Base-by-base conservation (phyloP, 2,888 invertebrate species). In the Limnephilus marmoratus region DNA sequence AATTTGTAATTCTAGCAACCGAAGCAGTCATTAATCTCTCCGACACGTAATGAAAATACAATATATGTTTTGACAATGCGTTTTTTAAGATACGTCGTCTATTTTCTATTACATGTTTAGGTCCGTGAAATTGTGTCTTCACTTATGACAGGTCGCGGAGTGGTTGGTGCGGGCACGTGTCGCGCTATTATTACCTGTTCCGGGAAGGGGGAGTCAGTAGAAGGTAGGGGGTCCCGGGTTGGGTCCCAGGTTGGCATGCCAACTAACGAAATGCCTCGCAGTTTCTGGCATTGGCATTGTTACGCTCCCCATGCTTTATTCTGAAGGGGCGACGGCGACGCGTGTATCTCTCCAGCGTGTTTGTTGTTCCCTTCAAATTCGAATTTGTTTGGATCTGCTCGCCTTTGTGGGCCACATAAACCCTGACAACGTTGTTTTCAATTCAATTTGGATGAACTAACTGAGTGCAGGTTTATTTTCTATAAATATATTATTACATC, bases 141-240 rank as follows among this genome's bases (percentile, higher is more conserved):
- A 82, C 15, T 31, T 31, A 86, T 86, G 80, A 49, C 31, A 80
- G 80, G 88, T 68, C 45, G 45, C 41, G 41, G 29, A 15, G 86
- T 29, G 41, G 49, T 31, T 82, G 31, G n/a, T 81, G 24, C 68
- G 45, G 91, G 90, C 91, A 90, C 92, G 89, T 92, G 93, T 89
- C 82, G 90, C 83, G 41, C 37, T 90, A 90, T 92, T 92, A 92
- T 92, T 93, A 90, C 90, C 90, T 83, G 92, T 81, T 93, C 92
- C 91, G 90, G 85, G 53, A 7, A 53, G 18, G 53, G 53, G 18
- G 49, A 49, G 3, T 15, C 45, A 7, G 37, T 37, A 37, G 37
- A 37, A 15, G 53, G 53, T 24, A 18, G 53, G 53, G 18, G 12
- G 37, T 49, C 68, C 80, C 34, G 68, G 37, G 31, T 31, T n/a